These are phyloP conservation scores for Zosterops pallidus DNA, from an alignment of 2,113 vertebrate genomes.

Conservation along the genomic window DNA sequence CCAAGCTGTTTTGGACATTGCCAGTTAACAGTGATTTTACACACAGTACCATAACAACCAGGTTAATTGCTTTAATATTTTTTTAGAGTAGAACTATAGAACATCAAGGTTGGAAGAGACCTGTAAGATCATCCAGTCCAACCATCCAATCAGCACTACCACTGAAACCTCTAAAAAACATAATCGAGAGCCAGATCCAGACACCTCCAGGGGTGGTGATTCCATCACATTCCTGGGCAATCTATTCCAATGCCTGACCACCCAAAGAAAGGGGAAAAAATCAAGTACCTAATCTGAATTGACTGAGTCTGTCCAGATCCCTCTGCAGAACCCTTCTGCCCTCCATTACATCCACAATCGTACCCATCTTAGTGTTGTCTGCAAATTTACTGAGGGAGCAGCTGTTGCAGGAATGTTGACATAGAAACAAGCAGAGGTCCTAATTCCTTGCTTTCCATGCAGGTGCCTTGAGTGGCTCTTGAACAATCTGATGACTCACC, in stretches of 20 bases:
- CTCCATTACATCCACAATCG: background rate
- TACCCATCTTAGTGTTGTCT: background rate
- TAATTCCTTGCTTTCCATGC: conserved; percentile 21
- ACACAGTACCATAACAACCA: background rate
- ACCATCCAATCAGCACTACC: background rate
- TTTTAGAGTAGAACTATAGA: background rate
- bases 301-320: background rate
- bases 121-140: background rate
- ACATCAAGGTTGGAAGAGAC: background rate
- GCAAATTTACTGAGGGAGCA: background rate
- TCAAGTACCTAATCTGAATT: background rate
- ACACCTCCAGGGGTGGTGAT: background rate
- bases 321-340: background rate
- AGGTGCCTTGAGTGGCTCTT: conserved; percentile 98
- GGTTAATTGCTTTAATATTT: background rate
- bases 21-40: background rate
- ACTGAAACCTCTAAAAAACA: background rate
- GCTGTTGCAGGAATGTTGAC: background rate
- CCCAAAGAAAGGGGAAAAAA: background rate
- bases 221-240: background rate
- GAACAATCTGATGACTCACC: conserved; percentile 97
- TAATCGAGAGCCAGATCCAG: background rate
- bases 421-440: background rate
- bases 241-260: background rate
- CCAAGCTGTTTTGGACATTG: background rate